Evolutionary conservation across 2,113 vertebrate species (phyloP), one percentile per base, ranked within the genome.

Genomic region (Mormoops blainvillei): DNA sequence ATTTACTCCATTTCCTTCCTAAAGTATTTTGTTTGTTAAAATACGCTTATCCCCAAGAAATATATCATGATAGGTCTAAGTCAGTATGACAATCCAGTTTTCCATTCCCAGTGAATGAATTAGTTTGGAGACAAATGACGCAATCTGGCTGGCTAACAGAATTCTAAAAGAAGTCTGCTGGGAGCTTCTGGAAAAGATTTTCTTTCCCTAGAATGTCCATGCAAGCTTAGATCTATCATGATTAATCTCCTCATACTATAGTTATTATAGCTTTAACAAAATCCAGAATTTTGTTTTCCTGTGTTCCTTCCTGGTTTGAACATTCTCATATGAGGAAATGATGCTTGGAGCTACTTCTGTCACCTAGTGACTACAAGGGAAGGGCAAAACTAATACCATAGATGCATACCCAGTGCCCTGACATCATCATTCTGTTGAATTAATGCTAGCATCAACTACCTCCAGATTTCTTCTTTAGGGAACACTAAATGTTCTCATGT

Each of bases 281-380:
- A 96, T 92, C 7, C 56, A 97, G 31, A 19, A 41, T 87, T 94
- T 97, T 94, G 43, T 95, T 96, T 91, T 94, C 61, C 41, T 96
- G 94, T 95, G 89, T 94, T 96, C 22, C 67, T 93, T 94, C 61
- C 45, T 97, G n/a, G 22, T 92, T 96, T 92, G 80, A 96, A 81
- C 9, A 90, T 87, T 92, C 41, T 94, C 65, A 43, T 92, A 80
- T 54, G 50, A 94, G 9, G 71, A 84, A 33, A 81, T 84, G 52
- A 86, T 76, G 65, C 48, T 92, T 95, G 38, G 16, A 94, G 84
- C 50, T 96, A 92, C 96, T 97, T 96, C 43, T 90, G 84, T 48
- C n/a, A 89, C 58, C n/a, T 90, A 90, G 56, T 96, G 80, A 95
- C 87, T 92, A 81, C 48, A 87, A 89, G 6, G 28, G 24, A 91